Evolutionary conservation across 2,888 invertebrate genomes (phyloP).

Genomic region (Dicyrtoma fusca): DNA sequence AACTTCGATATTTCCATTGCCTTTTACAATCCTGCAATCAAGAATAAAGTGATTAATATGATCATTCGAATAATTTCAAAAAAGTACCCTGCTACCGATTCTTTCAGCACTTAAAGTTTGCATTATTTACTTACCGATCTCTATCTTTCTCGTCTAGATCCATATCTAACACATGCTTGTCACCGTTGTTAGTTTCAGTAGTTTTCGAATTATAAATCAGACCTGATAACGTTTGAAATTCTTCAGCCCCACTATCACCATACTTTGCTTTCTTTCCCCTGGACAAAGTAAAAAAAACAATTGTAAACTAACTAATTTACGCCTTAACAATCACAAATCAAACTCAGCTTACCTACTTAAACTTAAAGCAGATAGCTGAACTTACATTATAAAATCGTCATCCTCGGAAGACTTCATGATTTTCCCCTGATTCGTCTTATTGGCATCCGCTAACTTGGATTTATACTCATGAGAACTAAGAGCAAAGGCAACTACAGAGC

Average conservation of each 20-base stretch:
- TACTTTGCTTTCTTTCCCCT: constrained; percentile 31
- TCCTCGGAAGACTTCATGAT: constrained; percentile 30
- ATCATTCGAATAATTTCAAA: too few species aligned
- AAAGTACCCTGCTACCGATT: too few species aligned
- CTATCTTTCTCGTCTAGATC: constrained; percentile 41
- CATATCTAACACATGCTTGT: constrained; percentile 21
- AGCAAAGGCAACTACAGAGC: constrained; percentile 83
- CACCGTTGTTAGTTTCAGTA: background rate
- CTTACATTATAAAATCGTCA: constrained; percentile 23
- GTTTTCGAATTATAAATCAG: constrained; percentile 10
- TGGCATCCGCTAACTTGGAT: constrained; percentile 64
- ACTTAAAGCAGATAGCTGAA: background rate
- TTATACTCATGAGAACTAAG: constrained; percentile 75
- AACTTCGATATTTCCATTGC: constrained; percentile 60
- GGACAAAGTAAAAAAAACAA: background rate
- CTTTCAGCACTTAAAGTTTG: too few species aligned
- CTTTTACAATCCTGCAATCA: constrained; percentile 7
- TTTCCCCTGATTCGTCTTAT: constrained; percentile 17
- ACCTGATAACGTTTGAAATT: constrained; percentile 15
- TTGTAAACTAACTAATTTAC: background rate
- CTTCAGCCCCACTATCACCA: constrained; percentile 14
- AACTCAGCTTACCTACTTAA: too few species aligned
- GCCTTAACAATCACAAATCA: too few species aligned
- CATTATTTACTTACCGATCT: constrained; percentile 6
- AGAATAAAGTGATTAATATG: background rate